Evolutionary conservation across 2,113 vertebrate species (phyloP), one percentile per base, ranked within the genome.

Genomic region (Aptenodytes forsteri): DNA sequence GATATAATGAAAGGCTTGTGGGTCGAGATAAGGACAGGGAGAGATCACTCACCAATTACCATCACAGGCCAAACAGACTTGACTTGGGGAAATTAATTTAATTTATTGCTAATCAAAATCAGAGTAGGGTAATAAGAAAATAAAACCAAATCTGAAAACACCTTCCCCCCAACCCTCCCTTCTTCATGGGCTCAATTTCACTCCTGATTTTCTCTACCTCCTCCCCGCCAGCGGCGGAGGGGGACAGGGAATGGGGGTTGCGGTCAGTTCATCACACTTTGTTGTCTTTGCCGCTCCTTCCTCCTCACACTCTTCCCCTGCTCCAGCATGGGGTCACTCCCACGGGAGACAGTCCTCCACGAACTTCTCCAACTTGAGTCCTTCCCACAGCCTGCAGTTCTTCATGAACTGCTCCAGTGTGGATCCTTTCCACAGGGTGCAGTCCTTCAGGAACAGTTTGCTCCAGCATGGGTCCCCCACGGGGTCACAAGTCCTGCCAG

Each of bases 211-310:
- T 61, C 58, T 61, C 22, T 61, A 7, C 9, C n/a, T 36, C n/a
- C 58, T 36, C 22, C 15, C 10, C 2, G 22, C 44, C 44, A 61
- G n/a, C 1, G 6, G 22, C 3, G 1, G 15, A 36, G 22, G n/a
- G 34, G 14, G 9, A 36, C 2, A 1, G 58, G 58, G 58, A 61
- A 61, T 16, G 14, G n/a, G 58, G n/a, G 22, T 25, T 61, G 22
- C 1, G 15, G n/a, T 61, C n/a, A 36, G 10, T 36, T 36, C n/a
- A 25, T 61, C n/a, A 36, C 9, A 61, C 42, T 16, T 42, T 9
- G 4, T 11, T 36, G 15, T 61, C 10, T 25, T n/a, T 36, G 9
- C n/a, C 2, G 21, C 9, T 36, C 22, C 14, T n/a, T 59, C 34
- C 34, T n/a, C 58, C 58, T 59, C 34, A n/a, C 9, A 16, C 34